Evolutionary conservation across 2,113 vertebrate genomes (phyloP).

Genomic region (Asarcornis scutulata): DNA sequence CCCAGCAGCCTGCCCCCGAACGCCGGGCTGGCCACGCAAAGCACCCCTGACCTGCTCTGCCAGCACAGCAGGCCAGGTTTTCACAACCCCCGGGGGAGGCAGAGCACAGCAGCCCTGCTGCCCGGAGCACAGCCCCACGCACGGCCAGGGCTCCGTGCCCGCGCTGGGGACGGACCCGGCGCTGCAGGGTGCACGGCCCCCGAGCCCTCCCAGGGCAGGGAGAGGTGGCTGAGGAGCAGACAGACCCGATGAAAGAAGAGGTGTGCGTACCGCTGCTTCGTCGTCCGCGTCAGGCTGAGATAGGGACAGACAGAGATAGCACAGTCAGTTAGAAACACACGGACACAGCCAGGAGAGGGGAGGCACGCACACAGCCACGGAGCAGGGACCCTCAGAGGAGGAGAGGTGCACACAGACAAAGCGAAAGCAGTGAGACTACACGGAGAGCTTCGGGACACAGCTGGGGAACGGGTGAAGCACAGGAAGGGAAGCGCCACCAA

Average conservation of each 20-base stretch:
- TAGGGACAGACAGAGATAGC: constrained; percentile 80
- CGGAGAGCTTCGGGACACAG: fast-evolving
- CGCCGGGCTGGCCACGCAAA: not conserved
- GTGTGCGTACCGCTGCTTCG: constrained; percentile 88
- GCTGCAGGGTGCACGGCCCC: not conserved
- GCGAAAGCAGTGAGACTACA: fast-evolving
- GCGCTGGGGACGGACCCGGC: not conserved
- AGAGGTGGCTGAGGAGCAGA: not conserved
- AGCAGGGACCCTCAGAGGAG: not conserved
- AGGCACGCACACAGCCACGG: not conserved
- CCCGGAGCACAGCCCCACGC: no score
- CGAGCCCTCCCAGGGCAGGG: not conserved
- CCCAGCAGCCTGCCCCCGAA: no score
- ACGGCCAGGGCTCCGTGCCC: no score
- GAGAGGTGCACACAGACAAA: not conserved
- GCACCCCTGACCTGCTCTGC: not conserved
- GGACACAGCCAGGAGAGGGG: not conserved
- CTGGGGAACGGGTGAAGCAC: not conserved
- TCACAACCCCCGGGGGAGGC: not conserved
- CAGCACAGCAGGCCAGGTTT: not conserved
- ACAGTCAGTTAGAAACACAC: constrained; percentile 75
- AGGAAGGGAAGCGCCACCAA: not conserved
- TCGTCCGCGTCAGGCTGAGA: constrained; percentile 87
- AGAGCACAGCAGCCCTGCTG: no score
- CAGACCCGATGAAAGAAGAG: constrained; percentile 58